These are phyloP conservation scores for Cyphomyrus plagiostoma DNA, from an alignment of 2,113 vertebrate species.

Conservation along the genomic window DNA sequence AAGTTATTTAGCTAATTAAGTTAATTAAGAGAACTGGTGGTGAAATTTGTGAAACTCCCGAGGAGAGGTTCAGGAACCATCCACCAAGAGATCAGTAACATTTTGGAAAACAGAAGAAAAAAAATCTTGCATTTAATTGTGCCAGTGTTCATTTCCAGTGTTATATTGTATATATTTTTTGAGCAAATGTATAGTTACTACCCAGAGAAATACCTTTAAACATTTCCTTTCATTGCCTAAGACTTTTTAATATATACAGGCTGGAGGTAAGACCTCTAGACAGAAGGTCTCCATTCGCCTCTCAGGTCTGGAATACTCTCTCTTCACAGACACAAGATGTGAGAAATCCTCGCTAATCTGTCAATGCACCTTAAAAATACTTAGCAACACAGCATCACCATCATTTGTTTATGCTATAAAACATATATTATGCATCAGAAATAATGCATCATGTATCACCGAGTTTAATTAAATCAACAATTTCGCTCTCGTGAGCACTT, in stretches of 20 bases:
- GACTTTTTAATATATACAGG: neutral
- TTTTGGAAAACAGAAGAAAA: neutral
- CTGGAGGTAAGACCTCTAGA: neutral
- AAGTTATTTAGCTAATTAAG: neutral
- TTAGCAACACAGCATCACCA: neutral
- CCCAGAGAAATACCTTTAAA: neutral
- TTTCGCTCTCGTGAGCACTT: neutral
- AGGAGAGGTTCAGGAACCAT: neutral
- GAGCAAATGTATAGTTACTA: neutral
- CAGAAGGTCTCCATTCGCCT: neutral
- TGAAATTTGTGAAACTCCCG: neutral
- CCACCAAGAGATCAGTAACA: neutral
- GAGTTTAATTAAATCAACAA: neutral
- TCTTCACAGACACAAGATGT: neutral
- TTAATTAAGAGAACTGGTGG: neutral
- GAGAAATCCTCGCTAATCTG: neutral
- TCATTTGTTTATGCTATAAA: neutral
- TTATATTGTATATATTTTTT: neutral
- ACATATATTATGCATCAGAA: neutral
- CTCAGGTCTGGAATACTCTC: neutral
- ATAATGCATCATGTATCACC: neutral
- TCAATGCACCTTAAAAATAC: neutral
- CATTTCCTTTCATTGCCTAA: neutral
- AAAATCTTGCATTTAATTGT: neutral
- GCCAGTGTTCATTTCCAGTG: neutral